phyloP scores from a whole-genome alignment of 2,888 invertebrate genomes.

The Lordiphosa andalusiaca region DNA sequence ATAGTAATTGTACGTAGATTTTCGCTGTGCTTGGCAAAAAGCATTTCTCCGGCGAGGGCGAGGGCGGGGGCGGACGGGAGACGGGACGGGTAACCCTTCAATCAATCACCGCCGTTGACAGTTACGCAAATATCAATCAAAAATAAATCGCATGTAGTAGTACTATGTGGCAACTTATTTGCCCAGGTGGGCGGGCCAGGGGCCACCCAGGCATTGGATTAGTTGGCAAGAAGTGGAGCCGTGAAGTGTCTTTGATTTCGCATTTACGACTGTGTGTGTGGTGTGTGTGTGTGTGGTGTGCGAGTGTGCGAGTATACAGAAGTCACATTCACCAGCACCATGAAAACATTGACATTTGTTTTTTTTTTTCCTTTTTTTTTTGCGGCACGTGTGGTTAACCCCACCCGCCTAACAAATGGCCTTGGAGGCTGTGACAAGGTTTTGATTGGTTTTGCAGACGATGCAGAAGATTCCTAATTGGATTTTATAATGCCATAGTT shows the following conservation, averaged over 20 bases:
- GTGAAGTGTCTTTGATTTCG: constrained; percentile 12
- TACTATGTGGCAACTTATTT: constrained; percentile 61
- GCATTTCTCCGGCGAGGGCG: constrained; percentile 2
- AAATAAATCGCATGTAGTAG: constrained; percentile 68
- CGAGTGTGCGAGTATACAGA: no score
- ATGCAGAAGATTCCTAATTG: neutral
- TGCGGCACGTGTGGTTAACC: constrained; percentile 4
- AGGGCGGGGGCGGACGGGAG: neutral
- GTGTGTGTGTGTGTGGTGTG: no score
- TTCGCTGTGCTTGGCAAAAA: constrained; percentile 36
- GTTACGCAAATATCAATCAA: constrained; percentile 74
- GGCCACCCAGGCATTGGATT: constrained; percentile 7
- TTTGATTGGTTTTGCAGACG: neutral
- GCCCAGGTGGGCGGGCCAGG: constrained; percentile 56
- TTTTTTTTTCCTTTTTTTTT: neutral
- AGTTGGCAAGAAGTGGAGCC: constrained; percentile 6
- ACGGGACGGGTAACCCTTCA: constrained; percentile 52
- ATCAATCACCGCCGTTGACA: constrained; percentile 69
- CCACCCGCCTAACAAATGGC: neutral
- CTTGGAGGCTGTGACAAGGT: neutral
- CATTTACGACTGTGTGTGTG: no score
- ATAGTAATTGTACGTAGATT: constrained; percentile 39
- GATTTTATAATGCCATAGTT: no score
- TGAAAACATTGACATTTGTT: constrained; percentile 11
- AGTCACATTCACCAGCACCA: constrained; percentile 2